Percentiles rank a stretch among this genome's conserved stretches.
Conservation (phyloP, 2,888 invertebrate genomes). For the Anthoptus insignis region DNA sequence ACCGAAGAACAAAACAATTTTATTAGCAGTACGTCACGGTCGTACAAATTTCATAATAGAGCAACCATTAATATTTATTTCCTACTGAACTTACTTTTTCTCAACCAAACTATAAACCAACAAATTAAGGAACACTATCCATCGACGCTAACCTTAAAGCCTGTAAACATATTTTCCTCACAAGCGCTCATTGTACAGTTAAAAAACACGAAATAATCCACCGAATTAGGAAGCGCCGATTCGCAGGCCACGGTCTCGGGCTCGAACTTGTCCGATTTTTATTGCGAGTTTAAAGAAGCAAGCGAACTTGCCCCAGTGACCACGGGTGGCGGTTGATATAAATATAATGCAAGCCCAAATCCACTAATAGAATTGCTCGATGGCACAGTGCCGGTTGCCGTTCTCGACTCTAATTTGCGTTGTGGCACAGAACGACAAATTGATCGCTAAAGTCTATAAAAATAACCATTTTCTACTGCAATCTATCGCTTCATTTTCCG, state of each 20-base stretch:
- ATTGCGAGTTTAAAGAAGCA: conserved; percentile 76
- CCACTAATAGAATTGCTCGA: conserved; percentile 66
- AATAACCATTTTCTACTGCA: background rate
- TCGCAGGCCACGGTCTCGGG: conserved; percentile 71
- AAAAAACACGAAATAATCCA: conserved; percentile 47
- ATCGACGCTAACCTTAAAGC: conserved; percentile 1
- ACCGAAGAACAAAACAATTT: conserved; percentile 46
- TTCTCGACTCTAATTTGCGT: conserved; percentile 54
- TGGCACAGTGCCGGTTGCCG: conserved; percentile 62
- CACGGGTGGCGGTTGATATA: conserved; percentile 72
- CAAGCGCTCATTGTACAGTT: conserved; percentile 3
- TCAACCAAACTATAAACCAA: no score
- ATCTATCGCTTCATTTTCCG: no score
- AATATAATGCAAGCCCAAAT: conserved; percentile 72
- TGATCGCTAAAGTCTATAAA: background rate
- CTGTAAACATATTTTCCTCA: conserved; percentile 11
- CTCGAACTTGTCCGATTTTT: conserved; percentile 83
- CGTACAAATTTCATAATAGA: no score
- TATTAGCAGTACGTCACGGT: background rate
- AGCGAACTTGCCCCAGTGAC: conserved; percentile 84
- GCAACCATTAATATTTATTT: no score
- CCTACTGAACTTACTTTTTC: no score
- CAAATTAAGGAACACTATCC: no score
- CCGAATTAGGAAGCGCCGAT: conserved; percentile 54
- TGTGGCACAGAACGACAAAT: background rate